Evolutionary conservation across 2,113 vertebrate species (phyloP).

Genomic region (Muntiacus reevesi): DNA sequence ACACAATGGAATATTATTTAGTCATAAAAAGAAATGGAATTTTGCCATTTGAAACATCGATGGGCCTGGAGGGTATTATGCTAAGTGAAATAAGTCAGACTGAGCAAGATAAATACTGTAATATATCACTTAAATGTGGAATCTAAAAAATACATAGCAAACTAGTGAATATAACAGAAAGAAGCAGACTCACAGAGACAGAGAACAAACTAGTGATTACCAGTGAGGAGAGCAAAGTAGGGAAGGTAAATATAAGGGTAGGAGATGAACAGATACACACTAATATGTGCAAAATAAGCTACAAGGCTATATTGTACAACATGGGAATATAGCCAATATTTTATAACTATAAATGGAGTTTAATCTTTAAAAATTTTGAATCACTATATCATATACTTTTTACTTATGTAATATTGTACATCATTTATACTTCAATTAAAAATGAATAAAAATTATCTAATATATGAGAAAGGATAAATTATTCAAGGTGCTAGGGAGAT

Average conservation of each 20-base stretch:
- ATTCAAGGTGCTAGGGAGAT: neutral
- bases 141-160: neutral
- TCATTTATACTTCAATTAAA: neutral
- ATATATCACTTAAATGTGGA: neutral
- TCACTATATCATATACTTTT: neutral
- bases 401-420: neutral
- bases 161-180: neutral
- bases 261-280: neutral
- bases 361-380: neutral
- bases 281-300: neutral
- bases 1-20: neutral
- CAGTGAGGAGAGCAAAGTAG: neutral
- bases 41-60: neutral
- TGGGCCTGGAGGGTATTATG: neutral
- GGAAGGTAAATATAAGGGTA: neutral
- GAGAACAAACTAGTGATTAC: neutral
- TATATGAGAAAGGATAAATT: neutral
- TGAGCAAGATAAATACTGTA: neutral
- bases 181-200: neutral
- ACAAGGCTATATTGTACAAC: neutral
- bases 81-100: neutral
- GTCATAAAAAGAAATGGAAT: neutral
- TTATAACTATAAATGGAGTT: neutral
- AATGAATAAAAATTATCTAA: neutral
- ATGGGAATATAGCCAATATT: neutral